phyloP scores from a whole-genome alignment of 2,888 invertebrate species.

The Camponotus fellah region DNA sequence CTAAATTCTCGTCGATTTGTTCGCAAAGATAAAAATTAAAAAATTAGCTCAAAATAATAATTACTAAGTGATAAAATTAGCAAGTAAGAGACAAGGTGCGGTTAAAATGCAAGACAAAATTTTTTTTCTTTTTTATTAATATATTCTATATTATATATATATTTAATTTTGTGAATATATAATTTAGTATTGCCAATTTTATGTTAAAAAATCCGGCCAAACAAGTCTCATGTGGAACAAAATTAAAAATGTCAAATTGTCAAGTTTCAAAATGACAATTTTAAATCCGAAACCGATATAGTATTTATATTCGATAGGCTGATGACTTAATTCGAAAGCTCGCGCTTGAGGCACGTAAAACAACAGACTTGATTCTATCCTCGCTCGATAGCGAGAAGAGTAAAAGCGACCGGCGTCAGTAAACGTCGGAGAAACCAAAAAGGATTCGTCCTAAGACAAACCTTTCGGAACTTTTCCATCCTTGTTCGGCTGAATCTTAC shows the following conservation, averaged over 20 bases:
- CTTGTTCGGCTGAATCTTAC: conserved; percentile 64
- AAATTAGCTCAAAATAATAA: too few species aligned
- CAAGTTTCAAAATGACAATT: not conserved
- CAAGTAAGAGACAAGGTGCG: too few species aligned
- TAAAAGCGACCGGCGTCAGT: conserved; percentile 48
- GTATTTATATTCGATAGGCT: conserved; percentile 30
- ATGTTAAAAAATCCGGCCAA: not conserved
- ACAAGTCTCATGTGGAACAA: not conserved
- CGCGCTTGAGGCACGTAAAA: conserved; percentile 54
- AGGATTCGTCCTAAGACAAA: conserved; percentile 70
- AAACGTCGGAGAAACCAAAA: conserved; percentile 63
- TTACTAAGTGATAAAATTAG: too few species aligned
- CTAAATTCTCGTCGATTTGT: conserved; percentile 18
- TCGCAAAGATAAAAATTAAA: not conserved
- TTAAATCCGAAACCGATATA: not conserved
- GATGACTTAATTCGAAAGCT: conserved; percentile 43
- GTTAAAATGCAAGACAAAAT: too few species aligned
- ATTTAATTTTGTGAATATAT: too few species aligned
- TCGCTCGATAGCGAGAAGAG: not conserved
- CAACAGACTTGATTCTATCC: conserved; percentile 50
- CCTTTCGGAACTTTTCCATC: conserved; percentile 68
- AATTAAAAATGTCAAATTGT: conserved; percentile 2
- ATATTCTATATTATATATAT: too few species aligned
- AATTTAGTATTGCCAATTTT: too few species aligned
- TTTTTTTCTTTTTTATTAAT: too few species aligned